Conservation (phyloP, 2,113 vertebrate species). For the Catharus bicknelli region DNA sequence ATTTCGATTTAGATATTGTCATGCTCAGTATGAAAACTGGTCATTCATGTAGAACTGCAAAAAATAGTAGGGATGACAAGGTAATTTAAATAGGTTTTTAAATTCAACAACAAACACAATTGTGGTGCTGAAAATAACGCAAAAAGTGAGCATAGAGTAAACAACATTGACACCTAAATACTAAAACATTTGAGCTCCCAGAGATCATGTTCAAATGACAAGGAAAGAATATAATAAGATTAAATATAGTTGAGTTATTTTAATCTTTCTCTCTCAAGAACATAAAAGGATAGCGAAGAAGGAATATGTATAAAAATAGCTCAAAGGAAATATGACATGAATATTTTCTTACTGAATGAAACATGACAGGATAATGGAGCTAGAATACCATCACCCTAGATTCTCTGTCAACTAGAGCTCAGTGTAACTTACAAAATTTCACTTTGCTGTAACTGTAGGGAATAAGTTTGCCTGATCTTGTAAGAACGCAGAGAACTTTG, state of each 20-base stretch:
- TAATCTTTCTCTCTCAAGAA: neutral
- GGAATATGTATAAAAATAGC: neutral
- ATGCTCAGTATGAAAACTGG: neutral
- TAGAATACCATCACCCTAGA: neutral
- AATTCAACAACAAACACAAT: neutral
- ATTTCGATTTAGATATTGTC: neutral
- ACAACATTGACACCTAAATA: neutral
- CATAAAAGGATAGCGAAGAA: neutral
- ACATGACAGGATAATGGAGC: neutral
- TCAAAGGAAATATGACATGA: neutral
- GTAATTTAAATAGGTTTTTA: neutral
- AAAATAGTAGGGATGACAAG: neutral
- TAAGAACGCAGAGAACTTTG: neutral
- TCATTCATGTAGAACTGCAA: neutral
- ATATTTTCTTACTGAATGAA: conserved; percentile 10
- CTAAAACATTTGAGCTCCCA: neutral
- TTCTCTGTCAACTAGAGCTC: neutral
- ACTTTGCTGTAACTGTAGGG: neutral
- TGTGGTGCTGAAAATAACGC: neutral
- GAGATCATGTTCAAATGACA: neutral
- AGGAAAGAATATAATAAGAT: neutral
- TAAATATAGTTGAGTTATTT: neutral
- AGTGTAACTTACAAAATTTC: neutral
- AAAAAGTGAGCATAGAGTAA: neutral
- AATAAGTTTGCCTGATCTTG: neutral